These are phyloP conservation scores for Heliothis virescens DNA, from an alignment of 1,140 invertebrate species.

Conservation along the genomic window DNA sequence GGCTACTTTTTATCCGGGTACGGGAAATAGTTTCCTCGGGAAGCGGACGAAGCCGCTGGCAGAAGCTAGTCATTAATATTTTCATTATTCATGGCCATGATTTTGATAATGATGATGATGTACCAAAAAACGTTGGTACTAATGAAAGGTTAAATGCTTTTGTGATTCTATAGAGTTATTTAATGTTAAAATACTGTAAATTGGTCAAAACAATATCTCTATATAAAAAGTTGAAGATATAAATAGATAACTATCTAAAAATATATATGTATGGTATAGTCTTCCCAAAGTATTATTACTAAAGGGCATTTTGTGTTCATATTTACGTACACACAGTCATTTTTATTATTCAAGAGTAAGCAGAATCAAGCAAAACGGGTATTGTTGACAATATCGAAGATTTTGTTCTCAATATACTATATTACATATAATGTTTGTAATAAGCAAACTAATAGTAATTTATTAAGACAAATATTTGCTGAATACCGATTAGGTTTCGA, in stretches of 20 bases:
- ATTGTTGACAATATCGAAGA: slow-evolving; percentile 21
- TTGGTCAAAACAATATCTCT: too few relatives aligned
- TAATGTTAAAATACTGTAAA: too few relatives aligned
- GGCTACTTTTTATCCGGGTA: too few relatives aligned
- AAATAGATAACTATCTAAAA: neutral
- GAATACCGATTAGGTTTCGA: neutral
- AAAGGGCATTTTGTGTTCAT: neutral
- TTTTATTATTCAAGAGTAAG: slow-evolving; percentile 15
- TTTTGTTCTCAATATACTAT: neutral
- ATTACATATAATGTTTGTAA: neutral
- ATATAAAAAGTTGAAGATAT: neutral
- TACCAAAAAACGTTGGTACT: too few relatives aligned
- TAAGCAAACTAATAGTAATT: slow-evolving; percentile 25
- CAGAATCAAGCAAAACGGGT: neutral
- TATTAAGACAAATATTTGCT: slow-evolving; percentile 19
- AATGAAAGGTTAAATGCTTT: too few relatives aligned
- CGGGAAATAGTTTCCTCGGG: too few relatives aligned
- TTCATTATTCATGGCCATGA: too few relatives aligned
- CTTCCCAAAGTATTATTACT: neutral
- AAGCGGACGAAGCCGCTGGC: too few relatives aligned
- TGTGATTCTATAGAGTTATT: too few relatives aligned
- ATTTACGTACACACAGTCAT: neutral
- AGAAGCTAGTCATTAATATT: too few relatives aligned
- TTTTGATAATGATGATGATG: too few relatives aligned
- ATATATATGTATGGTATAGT: neutral